These are phyloP conservation scores for Nomada ferruginata DNA, from an alignment of 2,888 invertebrate genomes.

Conservation along the genomic window DNA sequence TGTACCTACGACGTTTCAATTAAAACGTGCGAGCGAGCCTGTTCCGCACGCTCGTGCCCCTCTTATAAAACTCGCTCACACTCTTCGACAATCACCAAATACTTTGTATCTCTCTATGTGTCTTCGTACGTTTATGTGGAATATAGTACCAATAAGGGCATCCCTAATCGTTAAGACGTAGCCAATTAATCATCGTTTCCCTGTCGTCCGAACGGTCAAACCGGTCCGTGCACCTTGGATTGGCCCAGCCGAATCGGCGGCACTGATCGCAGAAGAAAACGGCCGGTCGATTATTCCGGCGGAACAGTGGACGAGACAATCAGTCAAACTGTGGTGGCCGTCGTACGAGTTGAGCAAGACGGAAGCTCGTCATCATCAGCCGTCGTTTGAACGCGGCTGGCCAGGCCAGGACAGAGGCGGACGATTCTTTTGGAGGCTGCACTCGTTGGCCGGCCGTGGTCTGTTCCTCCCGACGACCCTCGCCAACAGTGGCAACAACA, in stretches of 20 bases:
- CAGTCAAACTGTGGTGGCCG: conserved; percentile 81
- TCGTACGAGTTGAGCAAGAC: conserved; percentile 60
- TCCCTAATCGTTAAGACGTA: background rate
- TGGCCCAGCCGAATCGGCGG: background rate
- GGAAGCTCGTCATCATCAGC: conserved; percentile 65
- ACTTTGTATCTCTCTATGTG: conserved; percentile 34
- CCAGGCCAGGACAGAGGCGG: conserved; percentile 57
- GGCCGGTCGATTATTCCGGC: background rate
- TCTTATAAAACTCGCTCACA: conserved; percentile 56
- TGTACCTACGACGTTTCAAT: conserved; percentile 82
- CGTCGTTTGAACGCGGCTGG: conserved; percentile 61
- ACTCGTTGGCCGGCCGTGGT: conserved; percentile 57
- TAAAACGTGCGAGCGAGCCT: conserved; percentile 70
- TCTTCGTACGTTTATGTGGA: background rate
- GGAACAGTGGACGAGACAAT: conserved; percentile 24
- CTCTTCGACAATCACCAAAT: conserved; percentile 66
- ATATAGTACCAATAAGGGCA: no score
- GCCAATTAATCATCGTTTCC: background rate
- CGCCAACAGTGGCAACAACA: conserved; percentile 32
- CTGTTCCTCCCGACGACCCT: background rate
- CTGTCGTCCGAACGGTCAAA: background rate
- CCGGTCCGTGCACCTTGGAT: background rate
- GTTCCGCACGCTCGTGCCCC: conserved; percentile 20
- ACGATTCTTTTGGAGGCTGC: conserved; percentile 64
- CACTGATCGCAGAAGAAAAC: background rate